Evolutionary conservation across 2,113 vertebrate genomes (phyloP), one percentile per base, ranked within the genome.

Genomic region (Cyprinodon variegatus): DNA sequence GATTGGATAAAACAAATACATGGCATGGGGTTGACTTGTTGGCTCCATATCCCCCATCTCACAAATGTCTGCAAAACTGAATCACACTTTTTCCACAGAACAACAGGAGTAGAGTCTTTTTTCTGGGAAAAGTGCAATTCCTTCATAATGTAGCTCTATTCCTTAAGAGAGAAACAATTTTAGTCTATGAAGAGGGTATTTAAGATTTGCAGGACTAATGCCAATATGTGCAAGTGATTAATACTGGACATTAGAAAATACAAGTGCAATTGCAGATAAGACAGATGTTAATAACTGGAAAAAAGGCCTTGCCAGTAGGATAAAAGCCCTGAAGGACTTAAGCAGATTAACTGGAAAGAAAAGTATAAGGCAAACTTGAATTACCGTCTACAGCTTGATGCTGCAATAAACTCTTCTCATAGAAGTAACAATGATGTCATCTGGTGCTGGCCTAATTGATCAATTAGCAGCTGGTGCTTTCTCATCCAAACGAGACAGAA

Each of bases 361-460:
- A 45, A 65, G 38, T 69, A 64, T 0, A 37, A 37, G 46, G 41
- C 39, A 74, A 72, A 65, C 22, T 68, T 79, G 73, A 80, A 14
- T 68, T 57, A 68, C 14, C 20, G 61, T 65, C 41, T 48, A 53
- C n/a, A 46, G 70, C 50, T 66, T 46, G 0, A 73, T 20, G 70
- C 59, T 20, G 67, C 66, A 60, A 39, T 40, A 69, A 90, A 87
- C 66, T 84, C 85, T 81, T 73, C 81, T 75, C 73, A 70, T 39
- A 36, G 75, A 65, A 85, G 66, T 88, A 83, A 64, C 68, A 74
- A 90, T 90, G 89, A 91, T 90, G 90, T 92, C 83, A 92, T 91
- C 86, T 82, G 83, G 68, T 83, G 79, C 76, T 29, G 77, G 76
- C 59, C 74, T 90, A 88, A 92, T 90, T 90, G 86, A 84, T 81